Conservation (phyloP, 2,888 invertebrate species). For the Nysson spinosus region DNA sequence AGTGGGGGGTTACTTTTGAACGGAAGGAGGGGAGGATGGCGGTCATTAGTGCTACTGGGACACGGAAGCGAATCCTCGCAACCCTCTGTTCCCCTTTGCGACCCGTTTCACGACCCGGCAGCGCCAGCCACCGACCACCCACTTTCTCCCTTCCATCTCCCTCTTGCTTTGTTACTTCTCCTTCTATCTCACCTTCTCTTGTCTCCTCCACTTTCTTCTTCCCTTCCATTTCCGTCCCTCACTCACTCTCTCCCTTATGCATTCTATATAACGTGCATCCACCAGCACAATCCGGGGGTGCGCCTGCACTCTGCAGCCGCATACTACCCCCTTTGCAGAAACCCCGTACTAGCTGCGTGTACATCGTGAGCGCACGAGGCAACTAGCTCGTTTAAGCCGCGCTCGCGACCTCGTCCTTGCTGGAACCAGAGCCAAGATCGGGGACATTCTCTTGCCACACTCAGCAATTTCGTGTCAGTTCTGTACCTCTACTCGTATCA, state of each 20-base stretch:
- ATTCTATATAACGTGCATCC: constrained; percentile 26
- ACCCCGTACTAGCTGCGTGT: constrained; percentile 13
- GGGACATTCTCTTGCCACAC: constrained; percentile 43
- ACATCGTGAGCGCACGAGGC: constrained; percentile 33
- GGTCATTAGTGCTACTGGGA: constrained; percentile 74
- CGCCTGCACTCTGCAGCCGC: constrained; percentile 46
- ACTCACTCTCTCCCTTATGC: constrained; percentile 6
- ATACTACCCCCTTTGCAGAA: constrained; percentile 33
- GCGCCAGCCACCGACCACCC: constrained; percentile 40
- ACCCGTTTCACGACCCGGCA: constrained; percentile 43
- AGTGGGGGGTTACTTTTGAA: constrained; percentile 39
- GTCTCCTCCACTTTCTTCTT: neutral
- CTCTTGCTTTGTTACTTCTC: neutral
- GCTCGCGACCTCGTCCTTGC: constrained; percentile 61
- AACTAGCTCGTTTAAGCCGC: too few relatives aligned
- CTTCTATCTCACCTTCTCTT: neutral
- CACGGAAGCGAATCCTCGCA: constrained; percentile 66
- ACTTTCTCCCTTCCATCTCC: constrained; percentile 6
- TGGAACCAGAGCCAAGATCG: constrained; percentile 48
- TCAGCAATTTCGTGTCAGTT: constrained; percentile 23
- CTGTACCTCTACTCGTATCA: too few relatives aligned
- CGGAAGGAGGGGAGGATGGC: constrained; percentile 57
- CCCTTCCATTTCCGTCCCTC: neutral
- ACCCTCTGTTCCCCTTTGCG: constrained; percentile 23
- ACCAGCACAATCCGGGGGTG: constrained; percentile 46